These are phyloP conservation scores for Cariama cristata DNA, from an alignment of 2,113 vertebrate species.

Conservation along the genomic window DNA sequence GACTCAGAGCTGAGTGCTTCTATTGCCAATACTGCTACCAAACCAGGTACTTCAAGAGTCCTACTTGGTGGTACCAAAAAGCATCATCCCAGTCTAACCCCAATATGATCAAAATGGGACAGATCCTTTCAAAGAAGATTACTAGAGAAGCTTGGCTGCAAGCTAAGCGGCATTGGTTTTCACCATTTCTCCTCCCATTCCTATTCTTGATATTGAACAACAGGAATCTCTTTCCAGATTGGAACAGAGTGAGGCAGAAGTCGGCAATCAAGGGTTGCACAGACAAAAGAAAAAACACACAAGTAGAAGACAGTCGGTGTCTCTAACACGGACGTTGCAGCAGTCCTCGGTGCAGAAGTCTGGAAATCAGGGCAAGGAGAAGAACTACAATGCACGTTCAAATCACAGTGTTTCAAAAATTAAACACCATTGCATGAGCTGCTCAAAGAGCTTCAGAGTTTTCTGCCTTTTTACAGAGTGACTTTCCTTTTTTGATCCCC, in stretches of 20 bases:
- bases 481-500: background rate
- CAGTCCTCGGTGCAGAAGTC: background rate
- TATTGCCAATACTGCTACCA: background rate
- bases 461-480: background rate
- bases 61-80: background rate
- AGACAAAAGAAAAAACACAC: background rate
- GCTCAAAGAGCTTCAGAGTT: background rate
- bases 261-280: accelerated
- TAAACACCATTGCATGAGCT: background rate
- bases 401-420: background rate
- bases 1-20: background rate
- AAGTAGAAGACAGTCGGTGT: background rate
- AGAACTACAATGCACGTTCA: background rate
- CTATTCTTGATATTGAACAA: background rate
- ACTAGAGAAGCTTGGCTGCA: background rate
- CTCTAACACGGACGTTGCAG: background rate
- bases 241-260: background rate
- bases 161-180: background rate
- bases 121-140: background rate
- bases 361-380: background rate
- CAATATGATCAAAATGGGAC: background rate
- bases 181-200: background rate
- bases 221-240: background rate
- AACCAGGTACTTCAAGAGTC: background rate
- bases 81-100: background rate